Percentiles rank a stretch among this genome's conserved stretches.
These are phyloP conservation scores for Dynastes hyllus DNA, from an alignment of 2,888 invertebrate genomes.

Conservation along the genomic window DNA sequence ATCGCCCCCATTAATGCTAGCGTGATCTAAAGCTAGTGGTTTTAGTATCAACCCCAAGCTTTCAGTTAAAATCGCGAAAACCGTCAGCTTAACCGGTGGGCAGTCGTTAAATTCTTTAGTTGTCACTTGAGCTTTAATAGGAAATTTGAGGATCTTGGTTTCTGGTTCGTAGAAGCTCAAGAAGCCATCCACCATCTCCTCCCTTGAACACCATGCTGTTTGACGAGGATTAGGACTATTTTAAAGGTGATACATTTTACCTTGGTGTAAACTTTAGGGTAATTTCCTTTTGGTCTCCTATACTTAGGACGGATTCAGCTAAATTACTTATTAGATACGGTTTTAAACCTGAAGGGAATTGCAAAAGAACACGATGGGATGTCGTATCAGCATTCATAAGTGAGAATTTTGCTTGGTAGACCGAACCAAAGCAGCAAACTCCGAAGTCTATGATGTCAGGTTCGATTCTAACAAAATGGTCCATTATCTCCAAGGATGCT, in stretches of 20 bases:
- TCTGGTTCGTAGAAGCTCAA: slow-evolving; percentile 52
- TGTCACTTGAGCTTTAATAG: slow-evolving; percentile 55
- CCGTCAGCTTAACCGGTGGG: slow-evolving; percentile 58
- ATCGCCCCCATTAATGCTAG: slow-evolving; percentile 47
- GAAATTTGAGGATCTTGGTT: slow-evolving; percentile 58
- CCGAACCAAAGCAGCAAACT: slow-evolving; percentile 58
- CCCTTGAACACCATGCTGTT: slow-evolving; percentile 25
- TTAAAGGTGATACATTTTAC: not conserved
- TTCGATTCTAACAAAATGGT: slow-evolving; percentile 56
- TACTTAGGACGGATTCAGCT: slow-evolving; percentile 51
- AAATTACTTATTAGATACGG: slow-evolving; percentile 55
- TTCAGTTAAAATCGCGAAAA: slow-evolving; percentile 59
- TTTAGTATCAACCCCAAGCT: slow-evolving; percentile 53
- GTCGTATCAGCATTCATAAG: slow-evolving; percentile 55
- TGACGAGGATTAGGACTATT: not conserved
- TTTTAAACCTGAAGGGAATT: slow-evolving; percentile 57
- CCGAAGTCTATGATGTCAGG: slow-evolving; percentile 59
- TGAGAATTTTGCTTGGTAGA: slow-evolving; percentile 58
- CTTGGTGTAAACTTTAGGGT: slow-evolving; percentile 58
- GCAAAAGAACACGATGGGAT: slow-evolving; percentile 55
- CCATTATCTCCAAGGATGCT: slow-evolving; percentile 56
- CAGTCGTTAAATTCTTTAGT: slow-evolving; percentile 55
- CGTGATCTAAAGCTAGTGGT: slow-evolving; percentile 37
- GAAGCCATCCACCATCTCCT: slow-evolving; percentile 52
- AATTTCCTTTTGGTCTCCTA: slow-evolving; percentile 42